Conservation (phyloP, 1,140 invertebrate genomes). For the Drosophila novamexicana region DNA sequence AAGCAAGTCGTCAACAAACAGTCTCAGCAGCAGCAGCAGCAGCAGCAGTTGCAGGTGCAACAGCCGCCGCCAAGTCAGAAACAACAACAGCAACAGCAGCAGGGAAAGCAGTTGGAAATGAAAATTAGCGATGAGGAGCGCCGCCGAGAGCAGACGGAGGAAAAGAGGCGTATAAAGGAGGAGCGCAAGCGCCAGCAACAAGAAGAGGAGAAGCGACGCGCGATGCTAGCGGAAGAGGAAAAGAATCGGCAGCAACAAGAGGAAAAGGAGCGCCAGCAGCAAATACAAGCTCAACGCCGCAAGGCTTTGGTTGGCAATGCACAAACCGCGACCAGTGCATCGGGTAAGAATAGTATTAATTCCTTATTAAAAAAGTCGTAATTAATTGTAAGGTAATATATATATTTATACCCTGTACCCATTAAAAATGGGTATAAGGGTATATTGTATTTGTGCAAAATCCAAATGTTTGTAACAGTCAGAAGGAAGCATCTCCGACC, state of each 20-base stretch:
- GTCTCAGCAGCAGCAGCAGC: constrained; percentile 29
- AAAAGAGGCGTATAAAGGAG: constrained; percentile 65
- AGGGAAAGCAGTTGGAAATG: constrained; percentile 21
- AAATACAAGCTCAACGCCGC: constrained; percentile 78
- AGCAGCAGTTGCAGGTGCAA: constrained; percentile 27
- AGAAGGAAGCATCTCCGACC: too few relatives aligned
- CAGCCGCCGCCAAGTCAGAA: constrained; percentile 67
- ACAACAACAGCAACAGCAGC: constrained; percentile 14
- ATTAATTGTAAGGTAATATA: too few relatives aligned
- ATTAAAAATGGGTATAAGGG: too few relatives aligned
- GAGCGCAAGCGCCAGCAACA: constrained; percentile 85
- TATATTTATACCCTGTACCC: too few relatives aligned
- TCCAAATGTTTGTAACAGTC: too few relatives aligned
- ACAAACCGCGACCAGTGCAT: constrained; percentile 1
- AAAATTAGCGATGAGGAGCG: constrained; percentile 56
- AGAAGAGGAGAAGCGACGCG: constrained; percentile 85
- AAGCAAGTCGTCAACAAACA: constrained; percentile 26
- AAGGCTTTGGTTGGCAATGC: constrained; percentile 68
- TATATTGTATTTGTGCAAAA: too few relatives aligned
- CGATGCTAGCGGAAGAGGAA: constrained; percentile 61
- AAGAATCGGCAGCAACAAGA: constrained; percentile 67
- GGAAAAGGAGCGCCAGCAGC: constrained; percentile 74
- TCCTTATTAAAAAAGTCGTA: too few relatives aligned
- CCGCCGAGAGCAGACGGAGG: constrained; percentile 59
- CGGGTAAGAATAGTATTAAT: constrained; percentile 28